Evolutionary conservation across 2,888 invertebrate genomes (phyloP), one percentile per base, ranked within the genome.

Genomic region (Erynnis tages): DNA sequence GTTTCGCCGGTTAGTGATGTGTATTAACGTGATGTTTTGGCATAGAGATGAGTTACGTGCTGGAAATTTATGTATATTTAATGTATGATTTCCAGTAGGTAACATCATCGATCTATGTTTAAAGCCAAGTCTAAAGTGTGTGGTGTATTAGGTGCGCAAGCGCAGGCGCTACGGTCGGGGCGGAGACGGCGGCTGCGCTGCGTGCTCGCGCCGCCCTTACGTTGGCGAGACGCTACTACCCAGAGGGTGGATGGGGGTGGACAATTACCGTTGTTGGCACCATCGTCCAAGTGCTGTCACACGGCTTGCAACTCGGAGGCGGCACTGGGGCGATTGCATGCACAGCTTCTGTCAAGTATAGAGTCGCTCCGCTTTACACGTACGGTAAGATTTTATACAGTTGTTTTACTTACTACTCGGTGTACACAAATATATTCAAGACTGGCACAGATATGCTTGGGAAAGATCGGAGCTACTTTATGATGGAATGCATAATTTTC

Each of bases 181-280:
- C 81, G 63, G 88, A 87, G 67, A 87, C 88, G 4, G 79, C 85
- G 49, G 83, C 85, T 4, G 88, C 83, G n/a, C 65, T 90, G 40
- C 90, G 92, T 57, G 91, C 92, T 32, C 91, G 93, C 34, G 93
- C 93, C 0, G 90, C 93, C 6, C 86, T 93, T 45, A 91, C 93
- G 37, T 88, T 94, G 37, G 93, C 93, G 52, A 90, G 94, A 23
- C 94, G 96, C 64, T 95, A 96, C 83, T 96, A 96, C 79, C 95
- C 96, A 2, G 96, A 96, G 84, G 95, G 95, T 2, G 95, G 95
- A 8, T 96, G 96, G 96, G 96, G 96, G 10, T 96, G 95, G 94
- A 92, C 95, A 44, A 91, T 96, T 54, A 92, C 94, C 40, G 91
- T 92, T 46, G 94, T 94, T 59, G 93, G 93, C 16, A 91, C 94